A percentile compares a stretch with the other conserved stretches of the same genome.
Evolutionary conservation across 2,113 vertebrate species (phyloP).

Genomic region (Eptesicus fuscus): DNA sequence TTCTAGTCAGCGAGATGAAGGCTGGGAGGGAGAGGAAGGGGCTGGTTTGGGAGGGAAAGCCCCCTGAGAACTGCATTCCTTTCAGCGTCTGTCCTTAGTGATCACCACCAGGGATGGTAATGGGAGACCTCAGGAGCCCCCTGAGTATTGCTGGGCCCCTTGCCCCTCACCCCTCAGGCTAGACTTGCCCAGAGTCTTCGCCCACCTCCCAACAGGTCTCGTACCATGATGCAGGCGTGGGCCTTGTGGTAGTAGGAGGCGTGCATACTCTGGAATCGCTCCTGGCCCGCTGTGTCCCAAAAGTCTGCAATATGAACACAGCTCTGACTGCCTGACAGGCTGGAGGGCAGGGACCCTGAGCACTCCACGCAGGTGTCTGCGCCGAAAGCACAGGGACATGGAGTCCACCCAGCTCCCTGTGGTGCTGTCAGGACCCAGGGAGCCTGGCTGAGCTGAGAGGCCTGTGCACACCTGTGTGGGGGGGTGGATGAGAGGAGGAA

Average conservation of each 20-base stretch:
- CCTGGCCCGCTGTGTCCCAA: slow-evolving; percentile 98
- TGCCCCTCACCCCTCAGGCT: not conserved
- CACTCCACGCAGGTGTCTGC: not conserved
- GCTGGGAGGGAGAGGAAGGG: not conserved
- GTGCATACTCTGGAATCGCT: slow-evolving; percentile 97
- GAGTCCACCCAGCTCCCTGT: not conserved
- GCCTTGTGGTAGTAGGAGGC: slow-evolving; percentile 97
- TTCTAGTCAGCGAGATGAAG: not conserved
- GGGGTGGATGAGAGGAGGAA: not conserved
- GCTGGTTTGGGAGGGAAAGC: not conserved
- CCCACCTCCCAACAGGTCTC: not conserved
- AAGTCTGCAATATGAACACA: slow-evolving; percentile 86
- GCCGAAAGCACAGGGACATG: not conserved
- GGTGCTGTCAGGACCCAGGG: not conserved
- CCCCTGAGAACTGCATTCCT: not conserved
- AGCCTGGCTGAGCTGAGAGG: not conserved
- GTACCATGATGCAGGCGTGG: slow-evolving; percentile 97
- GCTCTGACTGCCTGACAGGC: not conserved
- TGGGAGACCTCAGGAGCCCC: not conserved
- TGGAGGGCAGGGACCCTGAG: not conserved
- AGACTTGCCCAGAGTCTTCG: not conserved
- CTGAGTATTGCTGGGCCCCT: not conserved
- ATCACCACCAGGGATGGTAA: not conserved
- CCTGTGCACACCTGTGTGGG: not conserved
- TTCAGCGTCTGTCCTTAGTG: not conserved